These are phyloP conservation scores for Pediacus dermestoides DNA, from an alignment of 2,888 invertebrate species.

Conservation along the genomic window DNA sequence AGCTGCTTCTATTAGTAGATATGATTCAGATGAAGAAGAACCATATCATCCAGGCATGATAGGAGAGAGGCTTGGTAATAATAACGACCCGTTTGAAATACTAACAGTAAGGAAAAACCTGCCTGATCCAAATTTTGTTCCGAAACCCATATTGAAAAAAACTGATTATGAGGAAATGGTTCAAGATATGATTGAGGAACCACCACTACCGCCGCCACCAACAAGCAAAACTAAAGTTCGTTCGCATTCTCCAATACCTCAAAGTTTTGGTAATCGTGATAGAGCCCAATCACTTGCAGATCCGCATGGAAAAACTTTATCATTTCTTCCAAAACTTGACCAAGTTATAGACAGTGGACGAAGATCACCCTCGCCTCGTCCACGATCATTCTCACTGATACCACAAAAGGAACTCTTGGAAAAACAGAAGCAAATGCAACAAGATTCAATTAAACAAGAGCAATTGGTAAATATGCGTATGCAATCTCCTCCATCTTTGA, in stretches of 20 bases:
- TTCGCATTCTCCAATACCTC: constrained; percentile 28
- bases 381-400: constrained; percentile 33
- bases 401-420: constrained; percentile 6
- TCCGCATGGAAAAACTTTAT: constrained; percentile 8
- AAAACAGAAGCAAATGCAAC: constrained; percentile 6
- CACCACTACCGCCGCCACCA: background rate
- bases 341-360: constrained; percentile 15
- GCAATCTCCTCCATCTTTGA: constrained; percentile 18
- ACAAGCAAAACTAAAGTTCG: constrained; percentile 18
- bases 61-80: constrained; percentile 35
- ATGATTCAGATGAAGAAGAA: constrained; percentile 56
- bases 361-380: constrained; percentile 18
- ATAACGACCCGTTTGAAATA: constrained; percentile 57
- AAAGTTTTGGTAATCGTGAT: constrained; percentile 2
- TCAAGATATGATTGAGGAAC: background rate
- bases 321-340: constrained; percentile 7
- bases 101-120: constrained; percentile 60
- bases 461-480: constrained; percentile 17
- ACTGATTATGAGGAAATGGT: constrained; percentile 33
- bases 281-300: constrained; percentile 21
- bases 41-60: constrained; percentile 67
- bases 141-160: constrained; percentile 74
- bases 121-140: constrained; percentile 67
- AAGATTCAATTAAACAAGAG: no score
- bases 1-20: constrained; percentile 16